A percentile compares a stretch with the other conserved stretches of the same genome.
phyloP scores from a whole-genome alignment of 2,888 invertebrate genomes.

The Euphydryas editha region DNA sequence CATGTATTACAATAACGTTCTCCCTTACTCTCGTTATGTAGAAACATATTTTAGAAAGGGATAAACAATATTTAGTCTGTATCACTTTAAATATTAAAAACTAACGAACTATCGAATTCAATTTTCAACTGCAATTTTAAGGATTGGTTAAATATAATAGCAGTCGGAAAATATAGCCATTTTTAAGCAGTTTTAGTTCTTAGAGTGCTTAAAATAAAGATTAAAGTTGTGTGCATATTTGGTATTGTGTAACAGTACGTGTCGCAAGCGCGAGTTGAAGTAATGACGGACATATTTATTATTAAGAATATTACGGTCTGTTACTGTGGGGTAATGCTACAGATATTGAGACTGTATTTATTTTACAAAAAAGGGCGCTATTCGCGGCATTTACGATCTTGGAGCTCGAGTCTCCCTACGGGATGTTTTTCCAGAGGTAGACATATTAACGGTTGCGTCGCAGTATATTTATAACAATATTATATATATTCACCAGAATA shows the following conservation, averaged over 20 bases:
- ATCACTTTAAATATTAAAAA: neutral
- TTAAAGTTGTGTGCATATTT: neutral
- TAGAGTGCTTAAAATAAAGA: neutral
- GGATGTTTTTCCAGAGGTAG: too few species aligned
- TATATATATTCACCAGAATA: too few species aligned
- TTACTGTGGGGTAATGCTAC: too few species aligned
- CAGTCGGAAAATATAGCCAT: neutral
- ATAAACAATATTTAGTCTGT: neutral
- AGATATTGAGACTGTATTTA: too few species aligned
- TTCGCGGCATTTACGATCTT: too few species aligned
- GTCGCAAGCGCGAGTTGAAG: constrained; percentile 20
- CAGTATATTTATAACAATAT: too few species aligned
- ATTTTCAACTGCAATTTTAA: neutral
- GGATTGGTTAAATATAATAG: neutral
- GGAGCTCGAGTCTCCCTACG: too few species aligned
- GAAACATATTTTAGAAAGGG: neutral
- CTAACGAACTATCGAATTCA: neutral
- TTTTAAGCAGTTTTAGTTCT: neutral
- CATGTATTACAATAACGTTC: neutral
- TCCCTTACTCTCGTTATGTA: neutral
- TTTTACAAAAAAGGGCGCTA: too few species aligned
- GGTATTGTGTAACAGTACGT: neutral
- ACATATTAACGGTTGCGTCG: too few species aligned
- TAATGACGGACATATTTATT: constrained; percentile 5
- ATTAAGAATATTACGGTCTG: neutral